phyloP scores from a whole-genome alignment of 2,797 vertebrate species.

The Saxicola maurus region DNA sequence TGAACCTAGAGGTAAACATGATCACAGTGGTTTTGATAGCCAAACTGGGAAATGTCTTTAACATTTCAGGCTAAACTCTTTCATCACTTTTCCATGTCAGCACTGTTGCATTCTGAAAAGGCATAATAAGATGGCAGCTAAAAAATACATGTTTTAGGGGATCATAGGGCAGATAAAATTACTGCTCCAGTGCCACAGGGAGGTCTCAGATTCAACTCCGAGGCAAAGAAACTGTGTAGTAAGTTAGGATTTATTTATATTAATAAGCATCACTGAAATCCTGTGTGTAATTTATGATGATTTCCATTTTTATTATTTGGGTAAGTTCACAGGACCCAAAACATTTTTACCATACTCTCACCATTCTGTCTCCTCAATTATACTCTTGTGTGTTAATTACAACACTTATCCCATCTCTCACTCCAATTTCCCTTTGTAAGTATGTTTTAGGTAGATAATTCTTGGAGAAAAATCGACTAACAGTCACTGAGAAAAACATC shows the following conservation, averaged over 20 bases:
- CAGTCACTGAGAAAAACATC: background rate
- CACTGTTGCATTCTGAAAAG: background rate
- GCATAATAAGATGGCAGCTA: background rate
- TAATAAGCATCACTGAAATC: background rate
- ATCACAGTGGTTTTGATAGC: background rate
- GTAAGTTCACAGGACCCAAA: background rate
- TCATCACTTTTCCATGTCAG: background rate
- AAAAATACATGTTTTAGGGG: background rate
- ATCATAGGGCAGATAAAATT: background rate
- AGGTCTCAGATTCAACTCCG: background rate
- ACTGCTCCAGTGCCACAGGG: background rate
- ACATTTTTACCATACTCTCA: background rate
- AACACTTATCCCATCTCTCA: background rate
- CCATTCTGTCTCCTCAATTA: background rate
- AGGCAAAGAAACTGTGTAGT: background rate
- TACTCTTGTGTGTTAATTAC: background rate
- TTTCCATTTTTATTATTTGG: background rate
- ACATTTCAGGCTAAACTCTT: background rate
- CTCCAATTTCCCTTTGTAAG: background rate
- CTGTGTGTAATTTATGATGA: background rate
- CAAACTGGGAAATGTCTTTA: background rate
- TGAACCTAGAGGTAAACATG: accelerated
- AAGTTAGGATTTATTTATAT: background rate
- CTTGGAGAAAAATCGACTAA: background rate
- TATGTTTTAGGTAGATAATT: background rate